Conservation (phyloP, 2,113 vertebrate genomes). For the Sterrhoptilus dennistouni region DNA sequence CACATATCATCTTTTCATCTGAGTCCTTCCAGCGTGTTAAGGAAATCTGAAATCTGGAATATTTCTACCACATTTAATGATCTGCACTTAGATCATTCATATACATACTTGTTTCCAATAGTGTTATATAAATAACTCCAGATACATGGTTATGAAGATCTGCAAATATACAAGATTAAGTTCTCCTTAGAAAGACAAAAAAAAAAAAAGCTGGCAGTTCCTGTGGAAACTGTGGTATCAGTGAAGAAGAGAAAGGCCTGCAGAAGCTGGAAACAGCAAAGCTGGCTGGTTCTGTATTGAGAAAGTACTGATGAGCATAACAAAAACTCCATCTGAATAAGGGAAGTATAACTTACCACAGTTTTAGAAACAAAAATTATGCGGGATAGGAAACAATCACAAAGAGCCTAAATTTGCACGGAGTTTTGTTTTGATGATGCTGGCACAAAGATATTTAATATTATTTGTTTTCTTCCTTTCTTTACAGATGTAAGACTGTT, state of each 20-base stretch:
- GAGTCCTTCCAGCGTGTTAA: neutral
- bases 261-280: conserved; percentile 11
- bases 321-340: neutral
- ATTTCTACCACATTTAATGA: neutral
- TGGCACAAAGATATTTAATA: neutral
- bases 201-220: neutral
- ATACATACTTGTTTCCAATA: neutral
- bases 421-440: neutral
- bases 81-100: neutral
- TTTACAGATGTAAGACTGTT: neutral
- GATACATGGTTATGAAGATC: neutral
- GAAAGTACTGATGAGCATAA: neutral
- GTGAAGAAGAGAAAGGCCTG: neutral
- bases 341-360: neutral
- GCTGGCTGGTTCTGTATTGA: neutral
- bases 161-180: neutral
- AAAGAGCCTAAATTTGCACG: neutral
- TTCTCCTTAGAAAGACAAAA: conserved; percentile 1
- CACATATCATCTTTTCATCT: neutral
- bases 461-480: neutral
- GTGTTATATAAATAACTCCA: neutral
- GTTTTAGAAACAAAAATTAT: neutral
- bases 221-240: neutral
- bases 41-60: neutral
- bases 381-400: neutral